phyloP scores from a whole-genome alignment of 2,888 invertebrate genomes.

The Himalopsyche anomala region DNA sequence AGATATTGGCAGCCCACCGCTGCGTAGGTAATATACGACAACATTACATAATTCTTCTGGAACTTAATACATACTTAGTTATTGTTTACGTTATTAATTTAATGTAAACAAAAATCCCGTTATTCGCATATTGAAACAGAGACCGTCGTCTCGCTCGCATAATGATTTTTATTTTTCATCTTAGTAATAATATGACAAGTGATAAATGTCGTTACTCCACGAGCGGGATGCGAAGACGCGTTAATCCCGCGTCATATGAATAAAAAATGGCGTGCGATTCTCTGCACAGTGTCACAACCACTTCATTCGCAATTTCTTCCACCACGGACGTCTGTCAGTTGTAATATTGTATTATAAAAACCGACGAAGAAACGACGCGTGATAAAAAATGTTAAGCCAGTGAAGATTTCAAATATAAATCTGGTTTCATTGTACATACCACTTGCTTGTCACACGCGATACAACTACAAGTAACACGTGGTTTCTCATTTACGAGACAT shows the following conservation, averaged over 20 bases:
- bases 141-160: neutral
- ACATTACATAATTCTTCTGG: no score
- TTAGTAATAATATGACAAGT: conserved; percentile 18
- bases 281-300: conserved; percentile 22
- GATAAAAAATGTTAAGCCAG: no score
- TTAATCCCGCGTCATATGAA: conserved; percentile 36
- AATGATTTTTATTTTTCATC: conserved; percentile 18
- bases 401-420: no score
- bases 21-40: no score
- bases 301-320: conserved; percentile 42
- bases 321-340: conserved; percentile 39
- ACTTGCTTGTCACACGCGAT: no score
- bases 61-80: no score
- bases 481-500: no score
- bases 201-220: conserved; percentile 12
- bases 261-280: conserved; percentile 21
- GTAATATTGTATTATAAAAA: conserved; percentile 29
- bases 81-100: no score
- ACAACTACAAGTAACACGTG: no score
- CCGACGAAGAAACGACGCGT: neutral
- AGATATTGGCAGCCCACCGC: no score
- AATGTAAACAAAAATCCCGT: no score
- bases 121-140: neutral
- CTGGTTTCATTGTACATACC: no score
- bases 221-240: conserved; percentile 8